Base-by-base conservation (phyloP, 1,140 invertebrate genomes). In the Caenorhabditis brenneri region DNA sequence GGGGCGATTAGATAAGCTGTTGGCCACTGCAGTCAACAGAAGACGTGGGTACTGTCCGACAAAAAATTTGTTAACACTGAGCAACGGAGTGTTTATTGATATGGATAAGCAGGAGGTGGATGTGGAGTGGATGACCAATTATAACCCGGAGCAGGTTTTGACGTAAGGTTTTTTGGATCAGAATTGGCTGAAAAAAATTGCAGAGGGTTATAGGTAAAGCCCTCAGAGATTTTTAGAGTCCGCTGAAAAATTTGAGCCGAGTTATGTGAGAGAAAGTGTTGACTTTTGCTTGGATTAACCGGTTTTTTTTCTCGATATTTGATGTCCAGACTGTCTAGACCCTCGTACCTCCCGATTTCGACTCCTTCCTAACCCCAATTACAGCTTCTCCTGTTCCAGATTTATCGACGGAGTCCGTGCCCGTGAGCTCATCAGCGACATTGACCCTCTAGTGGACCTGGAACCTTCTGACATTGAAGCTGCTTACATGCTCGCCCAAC, bases 51-150 rank as follows among this genome's bases (percentile, higher is more conserved):
- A 33, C 0, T 65, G 58, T 65, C 29, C 9, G 0, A 65, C 58
- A 19, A 65, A 65, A 7, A 65, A 65, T 36, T n/a, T 65, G 58
- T 33, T 65, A 36, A 65, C 58, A 3, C 58, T 65, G 58, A 65
- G 58, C 31, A 65, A 65, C 10, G 58, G 58, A n/a, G 58, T 65
- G 12, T 65, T 65, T 3, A 65, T 65, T 36, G 58, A 65, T 36
- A 36, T 65, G 58, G 31, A 65, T 4, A 33, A 65, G 7, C 58
- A 65, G 19, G 58, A 65, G 19, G 58, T 65, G 10, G 58, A 65
- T 65, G 58, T 65, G 3, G 29, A 36, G 3, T 65, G 58, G 58
- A 65, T 65, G 58, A 65, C 58, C n/a, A 65, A 65, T 65, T 65
- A 65, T 36, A n/a, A 36, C 15, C 10, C 9, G 3, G 58, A 65